These are phyloP conservation scores for Musca domestica DNA, from an alignment of 1,140 invertebrate species.

Conservation along the genomic window DNA sequence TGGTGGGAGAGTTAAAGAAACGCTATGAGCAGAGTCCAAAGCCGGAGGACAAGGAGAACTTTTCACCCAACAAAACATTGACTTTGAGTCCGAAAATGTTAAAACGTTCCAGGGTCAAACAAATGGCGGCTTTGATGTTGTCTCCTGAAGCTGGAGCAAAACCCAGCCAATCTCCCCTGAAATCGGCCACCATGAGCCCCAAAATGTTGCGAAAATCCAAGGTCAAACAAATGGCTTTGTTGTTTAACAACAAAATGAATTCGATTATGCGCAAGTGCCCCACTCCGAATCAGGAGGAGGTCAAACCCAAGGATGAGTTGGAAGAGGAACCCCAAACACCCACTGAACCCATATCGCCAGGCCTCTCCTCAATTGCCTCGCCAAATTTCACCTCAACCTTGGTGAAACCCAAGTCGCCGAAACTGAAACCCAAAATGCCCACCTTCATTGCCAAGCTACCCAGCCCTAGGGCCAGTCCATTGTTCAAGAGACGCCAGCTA, in stretches of 20 bases:
- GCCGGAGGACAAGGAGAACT: not conserved
- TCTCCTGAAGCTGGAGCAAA: too few species aligned
- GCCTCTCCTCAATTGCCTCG: conserved; percentile 25
- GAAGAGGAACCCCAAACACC: conserved; percentile 20
- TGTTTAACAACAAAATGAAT: conserved; percentile 43
- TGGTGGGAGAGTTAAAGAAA: conserved; percentile 15
- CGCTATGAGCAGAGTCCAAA: conserved; percentile 4
- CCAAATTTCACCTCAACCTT: not conserved
- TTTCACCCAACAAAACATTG: conserved; percentile 32
- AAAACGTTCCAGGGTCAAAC: conserved; percentile 38
- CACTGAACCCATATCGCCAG: conserved; percentile 39
- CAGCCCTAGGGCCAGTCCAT: conserved; percentile 20
- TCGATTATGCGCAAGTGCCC: conserved; percentile 33
- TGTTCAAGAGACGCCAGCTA: not conserved
- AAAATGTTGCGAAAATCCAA: conserved; percentile 29
- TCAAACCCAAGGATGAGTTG: not conserved
- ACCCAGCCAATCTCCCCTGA: not conserved
- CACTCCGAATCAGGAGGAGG: not conserved
- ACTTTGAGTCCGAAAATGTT: conserved; percentile 2
- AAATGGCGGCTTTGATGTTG: conserved; percentile 33
- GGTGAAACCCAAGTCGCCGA: not conserved
- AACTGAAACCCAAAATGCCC: not conserved
- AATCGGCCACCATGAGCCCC: conserved; percentile 20
- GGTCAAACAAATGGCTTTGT: conserved; percentile 46
- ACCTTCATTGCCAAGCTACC: conserved; percentile 4